Conservation (phyloP, 2,797 vertebrate genomes). For the Otolemur crassicaudatus region DNA sequence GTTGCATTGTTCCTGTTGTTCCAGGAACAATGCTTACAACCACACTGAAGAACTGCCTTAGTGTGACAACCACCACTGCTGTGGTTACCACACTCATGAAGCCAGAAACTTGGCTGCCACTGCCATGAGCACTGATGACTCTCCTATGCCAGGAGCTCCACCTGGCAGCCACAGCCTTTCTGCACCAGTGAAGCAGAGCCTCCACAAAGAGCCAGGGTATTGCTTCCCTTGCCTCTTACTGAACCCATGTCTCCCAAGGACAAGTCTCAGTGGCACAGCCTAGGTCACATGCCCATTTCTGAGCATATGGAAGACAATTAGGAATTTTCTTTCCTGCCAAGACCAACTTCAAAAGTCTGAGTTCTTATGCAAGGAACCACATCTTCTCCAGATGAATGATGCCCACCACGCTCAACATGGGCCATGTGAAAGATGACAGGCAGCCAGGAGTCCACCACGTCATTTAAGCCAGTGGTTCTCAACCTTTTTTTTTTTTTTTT, state of each 20-base stretch:
- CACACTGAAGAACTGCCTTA: background rate
- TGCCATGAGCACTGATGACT: background rate
- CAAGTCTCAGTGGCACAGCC: background rate
- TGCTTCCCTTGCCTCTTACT: background rate
- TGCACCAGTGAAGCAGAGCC: background rate
- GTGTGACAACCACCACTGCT: background rate
- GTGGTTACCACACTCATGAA: background rate
- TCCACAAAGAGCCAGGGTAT: fast-evolving
- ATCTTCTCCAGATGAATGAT: background rate
- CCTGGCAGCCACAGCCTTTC: background rate
- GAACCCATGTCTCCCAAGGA: background rate
- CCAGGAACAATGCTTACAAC: background rate
- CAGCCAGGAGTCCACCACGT: background rate
- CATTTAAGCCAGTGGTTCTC: no score
- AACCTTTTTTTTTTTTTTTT: no score
- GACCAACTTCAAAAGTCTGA: background rate
- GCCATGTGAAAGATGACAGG: background rate
- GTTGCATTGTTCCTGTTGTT: background rate
- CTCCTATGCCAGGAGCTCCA: background rate
- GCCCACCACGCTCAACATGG: no score
- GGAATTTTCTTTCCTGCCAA: background rate
- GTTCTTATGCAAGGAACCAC: background rate
- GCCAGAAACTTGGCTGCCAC: background rate
- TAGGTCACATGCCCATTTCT: background rate
- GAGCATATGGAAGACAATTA: background rate